Conservation (phyloP, 2,797 vertebrate genomes). For the Fistularia tabacaria region DNA sequence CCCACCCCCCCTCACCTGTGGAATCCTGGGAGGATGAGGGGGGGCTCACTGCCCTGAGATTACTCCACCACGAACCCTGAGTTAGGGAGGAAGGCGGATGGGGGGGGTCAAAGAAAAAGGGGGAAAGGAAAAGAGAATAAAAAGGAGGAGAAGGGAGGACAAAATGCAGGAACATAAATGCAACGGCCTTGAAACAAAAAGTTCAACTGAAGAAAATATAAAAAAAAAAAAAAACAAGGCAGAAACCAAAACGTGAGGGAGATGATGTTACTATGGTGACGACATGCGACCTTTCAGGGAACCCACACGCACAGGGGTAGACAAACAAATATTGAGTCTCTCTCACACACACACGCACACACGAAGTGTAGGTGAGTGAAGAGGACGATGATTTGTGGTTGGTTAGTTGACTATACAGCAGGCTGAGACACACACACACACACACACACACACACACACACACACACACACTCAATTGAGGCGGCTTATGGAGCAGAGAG, state of each 20-base stretch:
- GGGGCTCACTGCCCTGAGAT: conserved; percentile 88
- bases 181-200: conserved; percentile 42
- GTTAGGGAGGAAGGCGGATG: conserved; percentile 44
- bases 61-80: conserved; percentile 96
- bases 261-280: conserved; percentile 13
- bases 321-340: too few species aligned
- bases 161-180: conserved; percentile 59
- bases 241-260: conserved; percentile 12
- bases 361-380: too few species aligned
- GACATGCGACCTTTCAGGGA: conserved; percentile 18
- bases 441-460: background rate
- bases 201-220: conserved; percentile 7
- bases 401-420: too few species aligned
- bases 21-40: conserved; percentile 94
- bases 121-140: background rate
- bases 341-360: too few species aligned
- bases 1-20: conserved; percentile 89
- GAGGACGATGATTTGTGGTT: too few species aligned
- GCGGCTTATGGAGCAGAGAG: too few species aligned
- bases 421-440: too few species aligned
- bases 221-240: background rate
- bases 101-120: background rate
- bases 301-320: too few species aligned
- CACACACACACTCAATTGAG: background rate
- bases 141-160: conserved; percentile 11